phyloP scores from a whole-genome alignment of 1,140 invertebrate genomes.

The Ips typographus region DNA sequence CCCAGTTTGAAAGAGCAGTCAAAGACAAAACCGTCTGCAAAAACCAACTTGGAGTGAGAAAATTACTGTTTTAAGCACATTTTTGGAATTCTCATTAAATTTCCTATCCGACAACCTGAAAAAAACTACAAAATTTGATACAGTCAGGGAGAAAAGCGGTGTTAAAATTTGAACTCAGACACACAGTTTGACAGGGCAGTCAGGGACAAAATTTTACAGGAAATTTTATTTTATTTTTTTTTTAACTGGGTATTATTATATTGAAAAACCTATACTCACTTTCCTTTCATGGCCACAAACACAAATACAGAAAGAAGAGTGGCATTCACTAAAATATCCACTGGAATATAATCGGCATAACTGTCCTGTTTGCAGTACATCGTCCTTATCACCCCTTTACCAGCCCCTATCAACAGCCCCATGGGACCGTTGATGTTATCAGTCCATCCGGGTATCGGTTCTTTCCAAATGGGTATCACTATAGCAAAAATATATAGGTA shows the following conservation, averaged over 20 bases:
- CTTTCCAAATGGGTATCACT: conserved; percentile 79
- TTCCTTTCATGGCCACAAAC: too few species aligned
- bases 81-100: too few species aligned
- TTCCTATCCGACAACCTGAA: too few species aligned
- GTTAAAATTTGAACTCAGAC: too few species aligned
- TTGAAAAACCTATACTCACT: too few species aligned
- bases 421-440: conserved; percentile 92
- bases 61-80: too few species aligned
- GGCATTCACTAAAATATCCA: conserved; percentile 79
- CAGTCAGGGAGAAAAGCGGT: too few species aligned
- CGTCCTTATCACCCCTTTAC: conserved; percentile 82
- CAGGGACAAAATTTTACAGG: background rate
- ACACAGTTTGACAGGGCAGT: too few species aligned
- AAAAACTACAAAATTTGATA: too few species aligned
- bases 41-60: too few species aligned
- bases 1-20: too few species aligned
- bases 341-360: conserved; percentile 84
- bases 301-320: conserved; percentile 48
- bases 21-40: too few species aligned
- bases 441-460: conserved; percentile 86
- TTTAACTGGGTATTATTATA: background rate
- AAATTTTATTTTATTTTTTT: background rate
- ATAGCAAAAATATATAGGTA: conserved; percentile 39
- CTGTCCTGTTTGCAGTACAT: conserved; percentile 78
- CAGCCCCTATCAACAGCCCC: conserved; percentile 73